Base-by-base conservation (phyloP, 2,888 invertebrate genomes). In the Marasmarcha lunaedactyla region DNA sequence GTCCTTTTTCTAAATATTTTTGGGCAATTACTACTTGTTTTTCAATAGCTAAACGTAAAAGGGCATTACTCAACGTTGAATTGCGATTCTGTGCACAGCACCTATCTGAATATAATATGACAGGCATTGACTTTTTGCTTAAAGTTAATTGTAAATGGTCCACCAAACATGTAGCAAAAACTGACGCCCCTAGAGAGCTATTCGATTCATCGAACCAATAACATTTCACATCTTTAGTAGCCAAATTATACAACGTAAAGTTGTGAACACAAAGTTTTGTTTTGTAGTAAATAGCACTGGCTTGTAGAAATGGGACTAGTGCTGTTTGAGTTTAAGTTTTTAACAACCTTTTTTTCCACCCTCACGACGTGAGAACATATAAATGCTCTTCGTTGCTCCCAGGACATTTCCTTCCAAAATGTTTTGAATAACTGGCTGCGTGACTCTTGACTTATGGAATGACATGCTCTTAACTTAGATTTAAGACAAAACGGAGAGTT, bases 221-320 rank as follows among this genome's bases (percentile, higher is more conserved):
- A 42, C 49, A 50, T 36, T 42, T 42, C 14, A 44, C 49, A 33
- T 49, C 46, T 2, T 47, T 38, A 36, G 40, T 48, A 26, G 40
- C 43, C 40, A 50, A 1, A 45, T 49, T 48, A 30, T 47, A 45
- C 12, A 44, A 2, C 35, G 49, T 51, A 40, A 54, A 54, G 46
- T 54, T 54, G 42, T 53, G 51, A 4, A 49, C 48, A 26, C 49
- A 49, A 15, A 55, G 36, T 43, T 57, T 54, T 11, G 50, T 57
- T 46, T 54, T 54, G 36, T 45, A 56, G 15, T 54, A 53, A 39
- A 56, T 9, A 5, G 52, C 53, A 47, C 50, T 52, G 14, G 52
- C 50, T 43, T 50, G 48, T 37, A 54, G 41, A 43, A 42, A 43
- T n/a, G 52, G 54, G 13, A 38, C 40, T 36, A 51, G 43, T 47